Conservation (phyloP, 1,140 invertebrate species). For the Cherax quadricarinatus region DNA sequence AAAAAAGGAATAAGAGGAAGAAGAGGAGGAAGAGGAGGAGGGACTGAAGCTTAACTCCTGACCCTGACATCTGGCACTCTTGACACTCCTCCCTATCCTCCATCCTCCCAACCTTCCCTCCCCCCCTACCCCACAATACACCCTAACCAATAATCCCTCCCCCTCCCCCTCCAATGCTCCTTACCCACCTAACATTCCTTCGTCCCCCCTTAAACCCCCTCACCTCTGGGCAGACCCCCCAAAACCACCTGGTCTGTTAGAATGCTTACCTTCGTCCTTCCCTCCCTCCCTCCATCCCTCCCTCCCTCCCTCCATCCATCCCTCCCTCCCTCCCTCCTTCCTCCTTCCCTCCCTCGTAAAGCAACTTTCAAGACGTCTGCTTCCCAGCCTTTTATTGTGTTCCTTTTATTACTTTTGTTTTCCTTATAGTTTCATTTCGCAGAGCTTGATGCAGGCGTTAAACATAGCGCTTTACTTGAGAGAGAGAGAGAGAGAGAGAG, state of each 20-base stretch:
- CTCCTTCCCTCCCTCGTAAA: not conserved
- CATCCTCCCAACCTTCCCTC: not conserved
- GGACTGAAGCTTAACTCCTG: not conserved
- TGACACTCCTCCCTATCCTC: not conserved
- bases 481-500: no score
- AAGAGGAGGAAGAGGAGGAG: not conserved
- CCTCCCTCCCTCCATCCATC: not conserved
- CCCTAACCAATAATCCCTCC: not conserved
- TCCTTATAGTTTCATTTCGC: no score
- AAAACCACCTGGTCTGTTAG: constrained; percentile 37
- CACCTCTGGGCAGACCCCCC: not conserved
- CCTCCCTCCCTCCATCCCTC: not conserved
- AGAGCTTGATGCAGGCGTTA: not conserved
- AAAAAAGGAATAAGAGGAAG: no score
- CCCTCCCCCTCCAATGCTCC: not conserved
- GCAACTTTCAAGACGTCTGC: not conserved
- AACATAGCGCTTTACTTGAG: not conserved
- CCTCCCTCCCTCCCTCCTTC: not conserved
- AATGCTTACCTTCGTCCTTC: constrained; percentile 19
- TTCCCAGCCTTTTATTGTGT: not conserved
- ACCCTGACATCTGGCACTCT: constrained; percentile 37
- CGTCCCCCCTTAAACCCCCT: no score
- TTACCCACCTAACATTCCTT: not conserved
- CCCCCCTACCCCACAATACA: not conserved
- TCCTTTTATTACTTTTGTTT: not conserved